phyloP scores from a whole-genome alignment of 2,113 vertebrate species.

The Xerus inauris region DNA sequence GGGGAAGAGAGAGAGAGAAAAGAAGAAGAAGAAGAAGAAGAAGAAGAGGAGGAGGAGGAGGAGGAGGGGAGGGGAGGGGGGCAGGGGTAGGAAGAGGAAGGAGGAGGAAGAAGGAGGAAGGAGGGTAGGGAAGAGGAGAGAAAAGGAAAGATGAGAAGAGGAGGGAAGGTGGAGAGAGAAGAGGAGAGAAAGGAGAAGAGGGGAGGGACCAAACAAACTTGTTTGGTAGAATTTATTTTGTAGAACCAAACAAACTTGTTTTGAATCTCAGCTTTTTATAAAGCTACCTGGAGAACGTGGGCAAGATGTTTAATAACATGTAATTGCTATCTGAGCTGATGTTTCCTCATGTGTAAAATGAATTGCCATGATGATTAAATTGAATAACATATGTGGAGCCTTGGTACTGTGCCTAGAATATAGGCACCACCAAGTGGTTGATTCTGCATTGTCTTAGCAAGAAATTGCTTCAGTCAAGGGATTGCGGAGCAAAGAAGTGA shows the following conservation, averaged over 20 bases:
- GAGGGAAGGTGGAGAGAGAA: accelerated
- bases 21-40: too few relatives aligned
- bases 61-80: accelerated
- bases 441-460: neutral
- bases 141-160: too few relatives aligned
- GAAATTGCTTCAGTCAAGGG: neutral
- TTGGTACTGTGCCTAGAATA: neutral
- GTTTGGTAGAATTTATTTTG: too few relatives aligned
- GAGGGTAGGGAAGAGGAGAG: accelerated
- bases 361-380: neutral
- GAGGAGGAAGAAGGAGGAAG: too few relatives aligned
- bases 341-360: slow-evolving; percentile 29
- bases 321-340: neutral
- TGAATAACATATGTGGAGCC: neutral
- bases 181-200: too few relatives aligned
- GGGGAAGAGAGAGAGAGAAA: too few relatives aligned
- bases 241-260: neutral
- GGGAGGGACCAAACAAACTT: neutral
- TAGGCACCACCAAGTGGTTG: neutral
- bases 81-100: too few relatives aligned
- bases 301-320: neutral
- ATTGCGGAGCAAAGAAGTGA: neutral
- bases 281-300: neutral
- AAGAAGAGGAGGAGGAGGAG: too few relatives aligned
- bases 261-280: neutral